Evolutionary conservation across 2,113 vertebrate genomes (phyloP).

Genomic region (Stictonetta naevosa): DNA sequence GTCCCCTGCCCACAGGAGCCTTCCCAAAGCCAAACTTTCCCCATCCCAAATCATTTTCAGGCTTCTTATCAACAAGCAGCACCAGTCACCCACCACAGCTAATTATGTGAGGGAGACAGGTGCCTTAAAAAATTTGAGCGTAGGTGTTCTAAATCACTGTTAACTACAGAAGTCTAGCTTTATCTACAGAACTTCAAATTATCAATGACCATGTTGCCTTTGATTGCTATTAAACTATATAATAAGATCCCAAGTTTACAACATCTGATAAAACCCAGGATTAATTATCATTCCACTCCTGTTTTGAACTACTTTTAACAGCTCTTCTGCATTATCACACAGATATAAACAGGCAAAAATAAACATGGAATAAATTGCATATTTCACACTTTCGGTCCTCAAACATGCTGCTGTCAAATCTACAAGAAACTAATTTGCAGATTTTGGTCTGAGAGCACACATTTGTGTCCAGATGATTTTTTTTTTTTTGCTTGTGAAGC

Average conservation of each 20-base stretch:
- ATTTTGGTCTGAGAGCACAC: neutral
- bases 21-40: neutral
- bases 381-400: neutral
- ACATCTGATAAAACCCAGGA: neutral
- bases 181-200: neutral
- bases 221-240: neutral
- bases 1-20: neutral
- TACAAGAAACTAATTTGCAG: neutral
- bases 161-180: neutral
- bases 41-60: neutral
- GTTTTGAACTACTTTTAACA: neutral
- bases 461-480: neutral
- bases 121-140: neutral
- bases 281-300: neutral
- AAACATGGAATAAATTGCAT: neutral
- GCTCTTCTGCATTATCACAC: neutral
- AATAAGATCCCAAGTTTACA: neutral
- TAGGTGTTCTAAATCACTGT: neutral
- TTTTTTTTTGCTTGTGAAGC: neutral
- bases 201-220: neutral
- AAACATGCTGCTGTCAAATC: neutral
- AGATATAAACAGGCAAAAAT: neutral
- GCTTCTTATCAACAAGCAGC: neutral
- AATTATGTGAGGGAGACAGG: neutral
- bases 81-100: neutral